Percentiles rank a stretch among this genome's conserved stretches.
Conservation (phyloP, 2,797 vertebrate species). For the Anableps anableps region DNA sequence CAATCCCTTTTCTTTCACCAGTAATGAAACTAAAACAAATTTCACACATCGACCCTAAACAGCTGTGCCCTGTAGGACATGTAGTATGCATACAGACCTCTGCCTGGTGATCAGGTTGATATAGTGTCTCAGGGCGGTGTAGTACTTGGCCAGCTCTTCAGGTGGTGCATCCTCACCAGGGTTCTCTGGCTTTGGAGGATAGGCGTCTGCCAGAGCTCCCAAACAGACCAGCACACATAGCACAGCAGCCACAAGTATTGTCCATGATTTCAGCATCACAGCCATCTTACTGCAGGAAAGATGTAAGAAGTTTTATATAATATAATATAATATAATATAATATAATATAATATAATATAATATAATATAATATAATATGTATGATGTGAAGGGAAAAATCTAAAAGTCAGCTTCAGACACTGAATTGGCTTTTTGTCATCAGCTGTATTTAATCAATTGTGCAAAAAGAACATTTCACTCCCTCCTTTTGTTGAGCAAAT, state of each 20-base stretch:
- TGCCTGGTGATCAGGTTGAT: slow-evolving; percentile 98
- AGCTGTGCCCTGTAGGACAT: background rate
- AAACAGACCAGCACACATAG: slow-evolving; percentile 91
- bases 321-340: background rate
- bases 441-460: too few relatives aligned
- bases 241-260: slow-evolving; percentile 83
- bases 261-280: slow-evolving; percentile 85
- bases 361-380: background rate
- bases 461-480: too few relatives aligned
- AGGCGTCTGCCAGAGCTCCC: slow-evolving; percentile 90
- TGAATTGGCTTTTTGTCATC: background rate
- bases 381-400: background rate
- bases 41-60: background rate
- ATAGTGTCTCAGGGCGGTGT: slow-evolving; percentile 96
- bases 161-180: slow-evolving; percentile 93
- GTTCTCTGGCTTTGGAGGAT: slow-evolving; percentile 95
- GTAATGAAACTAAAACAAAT: background rate
- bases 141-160: slow-evolving; percentile 97
- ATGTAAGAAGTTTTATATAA: background rate
- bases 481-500: too few relatives aligned
- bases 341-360: background rate
- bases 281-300: slow-evolving; percentile 64
- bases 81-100: slow-evolving; percentile 80
- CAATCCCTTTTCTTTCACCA: background rate
- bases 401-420: background rate